Conservation (phyloP, 92 coral and sea anemone species). For the Phymanthus crucifer region DNA sequence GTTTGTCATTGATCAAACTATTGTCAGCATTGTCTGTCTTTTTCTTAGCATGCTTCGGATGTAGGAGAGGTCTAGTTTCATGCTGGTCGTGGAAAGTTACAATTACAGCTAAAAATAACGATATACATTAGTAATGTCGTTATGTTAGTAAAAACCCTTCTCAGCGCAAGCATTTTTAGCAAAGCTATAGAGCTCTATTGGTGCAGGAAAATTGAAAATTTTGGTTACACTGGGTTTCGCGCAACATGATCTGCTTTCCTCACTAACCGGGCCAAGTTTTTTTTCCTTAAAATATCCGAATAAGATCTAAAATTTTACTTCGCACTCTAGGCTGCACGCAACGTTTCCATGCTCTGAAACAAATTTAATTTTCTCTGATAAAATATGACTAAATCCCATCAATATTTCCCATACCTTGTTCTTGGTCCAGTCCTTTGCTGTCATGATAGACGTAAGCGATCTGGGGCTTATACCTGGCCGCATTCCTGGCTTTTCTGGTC, state of each 20-base stretch:
- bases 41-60: background rate
- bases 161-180: background rate
- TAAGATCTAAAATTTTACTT: too few relatives aligned
- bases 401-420: constrained; percentile 2
- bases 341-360: too few relatives aligned
- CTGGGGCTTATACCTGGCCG: constrained; percentile 82
- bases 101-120: background rate
- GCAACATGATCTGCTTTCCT: too few relatives aligned
- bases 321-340: background rate
- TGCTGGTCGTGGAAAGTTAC: constrained; percentile 4
- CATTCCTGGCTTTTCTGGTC: constrained; percentile 84
- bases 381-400: too few relatives aligned
- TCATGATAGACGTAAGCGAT: constrained; percentile 79
- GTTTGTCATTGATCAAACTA: constrained; percentile 1
- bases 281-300: too few relatives aligned
- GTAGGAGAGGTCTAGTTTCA: background rate
- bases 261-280: too few relatives aligned
- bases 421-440: constrained; percentile 17
- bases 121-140: too few relatives aligned
- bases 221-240: background rate
- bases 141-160: background rate
- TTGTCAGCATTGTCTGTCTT: background rate
- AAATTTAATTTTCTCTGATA: too few relatives aligned
- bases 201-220: background rate
- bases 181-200: background rate